These are phyloP conservation scores for Nineta flava DNA, from an alignment of 2,888 invertebrate species.

Conservation along the genomic window DNA sequence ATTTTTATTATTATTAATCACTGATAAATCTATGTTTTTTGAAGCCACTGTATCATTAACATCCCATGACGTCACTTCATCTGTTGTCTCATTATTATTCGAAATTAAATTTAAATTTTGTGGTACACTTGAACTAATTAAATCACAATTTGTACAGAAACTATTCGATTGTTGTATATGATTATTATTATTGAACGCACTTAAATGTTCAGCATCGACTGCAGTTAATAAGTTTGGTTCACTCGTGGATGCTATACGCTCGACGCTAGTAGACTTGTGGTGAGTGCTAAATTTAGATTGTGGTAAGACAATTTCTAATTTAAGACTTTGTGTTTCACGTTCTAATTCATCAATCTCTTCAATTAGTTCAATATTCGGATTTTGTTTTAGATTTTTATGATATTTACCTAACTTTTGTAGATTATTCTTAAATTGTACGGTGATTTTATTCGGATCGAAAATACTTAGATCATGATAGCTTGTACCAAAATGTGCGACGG, in stretches of 20 bases:
- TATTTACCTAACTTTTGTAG: constrained; percentile 12
- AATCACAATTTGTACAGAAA: constrained; percentile 13
- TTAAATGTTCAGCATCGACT: constrained; percentile 4
- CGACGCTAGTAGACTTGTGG: constrained; percentile 18
- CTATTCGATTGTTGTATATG: background rate
- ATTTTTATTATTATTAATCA: background rate
- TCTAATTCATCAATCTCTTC: constrained; percentile 8
- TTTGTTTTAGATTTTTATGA: constrained; percentile 7
- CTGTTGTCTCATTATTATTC: background rate
- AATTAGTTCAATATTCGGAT: constrained; percentile 6
- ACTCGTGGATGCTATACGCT: constrained; percentile 21
- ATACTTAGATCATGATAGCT: constrained; percentile 26
- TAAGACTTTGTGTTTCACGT: constrained; percentile 18
- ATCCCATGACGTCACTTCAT: background rate
- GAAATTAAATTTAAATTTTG: constrained; percentile 47
- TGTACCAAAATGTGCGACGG: constrained; percentile 24
- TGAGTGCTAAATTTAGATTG: constrained; percentile 5
- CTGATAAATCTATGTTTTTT: background rate
- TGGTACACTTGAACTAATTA: constrained; percentile 41
- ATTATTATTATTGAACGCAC: too few relatives aligned
- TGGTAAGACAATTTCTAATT: constrained; percentile 18
- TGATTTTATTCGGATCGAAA: constrained; percentile 18
- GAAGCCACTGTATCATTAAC: background rate
- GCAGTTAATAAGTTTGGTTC: constrained; percentile 23
- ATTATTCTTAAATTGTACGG: background rate